Evolutionary conservation across 2,113 vertebrate species (phyloP).

Genomic region (Montifringilla adamsi): DNA sequence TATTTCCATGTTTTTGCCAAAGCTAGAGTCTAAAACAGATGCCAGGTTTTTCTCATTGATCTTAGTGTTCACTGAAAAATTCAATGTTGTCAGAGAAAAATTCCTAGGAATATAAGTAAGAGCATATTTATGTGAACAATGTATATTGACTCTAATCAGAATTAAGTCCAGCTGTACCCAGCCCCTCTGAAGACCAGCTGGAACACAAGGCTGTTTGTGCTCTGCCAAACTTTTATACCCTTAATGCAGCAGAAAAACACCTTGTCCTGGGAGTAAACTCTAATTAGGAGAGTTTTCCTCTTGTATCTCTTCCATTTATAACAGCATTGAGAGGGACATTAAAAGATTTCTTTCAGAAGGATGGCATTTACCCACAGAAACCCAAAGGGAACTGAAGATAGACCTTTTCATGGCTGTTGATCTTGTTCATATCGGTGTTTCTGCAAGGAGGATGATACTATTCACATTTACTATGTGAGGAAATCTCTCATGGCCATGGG

Average conservation of each 20-base stretch:
- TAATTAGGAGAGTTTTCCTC: not conserved
- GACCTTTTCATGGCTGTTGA: not conserved
- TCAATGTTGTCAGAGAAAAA: constrained; percentile 70
- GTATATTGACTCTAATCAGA: not conserved
- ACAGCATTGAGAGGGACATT: not conserved
- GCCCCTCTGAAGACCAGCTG: not conserved
- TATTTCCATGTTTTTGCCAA: constrained; percentile 70
- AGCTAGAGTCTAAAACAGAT: constrained; percentile 73
- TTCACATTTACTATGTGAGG: not conserved
- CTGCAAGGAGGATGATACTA: not conserved
- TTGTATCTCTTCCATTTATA: not conserved
- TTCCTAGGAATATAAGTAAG: constrained; percentile 58
- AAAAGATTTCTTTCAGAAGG: not conserved
- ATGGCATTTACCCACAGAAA: not conserved
- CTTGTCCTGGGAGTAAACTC: not conserved
- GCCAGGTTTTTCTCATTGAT: constrained; percentile 70
- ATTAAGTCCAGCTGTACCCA: not conserved
- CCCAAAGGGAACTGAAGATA: not conserved
- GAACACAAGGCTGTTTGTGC: not conserved
- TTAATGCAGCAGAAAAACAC: not conserved
- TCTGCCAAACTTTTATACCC: not conserved
- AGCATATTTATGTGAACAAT: not conserved
- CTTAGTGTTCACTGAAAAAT: constrained; percentile 59
- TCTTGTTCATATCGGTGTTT: not conserved
- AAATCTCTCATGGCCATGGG: not conserved